phyloP scores from a whole-genome alignment of 2,113 vertebrate species.

The Lagenorhynchus albirostris region DNA sequence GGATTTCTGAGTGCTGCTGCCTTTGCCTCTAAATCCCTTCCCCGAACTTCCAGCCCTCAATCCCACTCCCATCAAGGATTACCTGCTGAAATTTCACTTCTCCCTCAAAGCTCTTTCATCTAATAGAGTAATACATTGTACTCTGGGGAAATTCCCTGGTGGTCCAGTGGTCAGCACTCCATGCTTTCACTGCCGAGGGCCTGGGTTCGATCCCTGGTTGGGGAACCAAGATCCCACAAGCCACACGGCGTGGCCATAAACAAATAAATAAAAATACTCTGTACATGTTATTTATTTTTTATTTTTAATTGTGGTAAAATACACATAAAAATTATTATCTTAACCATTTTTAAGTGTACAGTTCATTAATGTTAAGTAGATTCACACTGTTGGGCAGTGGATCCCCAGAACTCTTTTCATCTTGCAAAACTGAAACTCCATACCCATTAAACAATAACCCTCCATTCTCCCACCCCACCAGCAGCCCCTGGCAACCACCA shows the following conservation, averaged over 20 bases:
- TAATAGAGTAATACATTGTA: not conserved
- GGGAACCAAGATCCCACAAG: not conserved
- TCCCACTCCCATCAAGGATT: not conserved
- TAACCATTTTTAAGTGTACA: not conserved
- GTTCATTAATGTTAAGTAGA: not conserved
- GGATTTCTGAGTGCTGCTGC: not conserved
- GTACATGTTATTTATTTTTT: not conserved
- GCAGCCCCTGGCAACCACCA: not conserved
- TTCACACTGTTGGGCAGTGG: not conserved
- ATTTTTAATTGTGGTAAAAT: not conserved
- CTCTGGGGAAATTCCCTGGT: not conserved
- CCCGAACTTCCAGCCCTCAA: not conserved
- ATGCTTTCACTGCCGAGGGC: accelerated
- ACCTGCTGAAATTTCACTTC: not conserved
- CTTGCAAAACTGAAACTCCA: not conserved
- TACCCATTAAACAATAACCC: not conserved
- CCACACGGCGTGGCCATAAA: no score
- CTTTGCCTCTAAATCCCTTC: not conserved
- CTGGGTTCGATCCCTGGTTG: not conserved
- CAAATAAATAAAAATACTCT: not conserved
- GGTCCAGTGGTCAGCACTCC: not conserved
- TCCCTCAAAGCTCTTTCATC: not conserved
- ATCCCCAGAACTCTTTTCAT: not conserved
- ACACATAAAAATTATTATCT: not conserved
- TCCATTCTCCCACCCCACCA: accelerated